Evolutionary conservation across 2,113 vertebrate genomes (phyloP), one percentile per base, ranked within the genome.

Genomic region (Notarius quadriscutis): DNA sequence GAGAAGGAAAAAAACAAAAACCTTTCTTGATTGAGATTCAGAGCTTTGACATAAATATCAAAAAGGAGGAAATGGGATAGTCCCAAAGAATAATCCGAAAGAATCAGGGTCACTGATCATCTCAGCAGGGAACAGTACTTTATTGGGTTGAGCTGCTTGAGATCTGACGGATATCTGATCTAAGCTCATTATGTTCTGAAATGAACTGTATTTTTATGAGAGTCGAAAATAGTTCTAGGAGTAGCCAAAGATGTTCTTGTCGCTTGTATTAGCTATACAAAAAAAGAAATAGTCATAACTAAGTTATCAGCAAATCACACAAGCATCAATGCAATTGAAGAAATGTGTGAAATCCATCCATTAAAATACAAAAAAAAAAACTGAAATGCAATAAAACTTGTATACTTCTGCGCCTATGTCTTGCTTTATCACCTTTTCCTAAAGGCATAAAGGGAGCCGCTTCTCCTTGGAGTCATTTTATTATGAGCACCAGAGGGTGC

Each of bases 401-500:
- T 9, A 86, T 3, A 60, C 6, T 30, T 48, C 34, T 48, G 1
- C 27, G 14, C 30, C 48, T 75, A 22, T 27, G 77, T 20, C n/a
- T 53, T 79, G 60, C 60, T 67, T 50, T 53, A 2, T 86, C 74
- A 34, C 51, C 51, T 81, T 10, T 80, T 69, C 41, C 18, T 25
- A 9, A 5, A n/a, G 50, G 63, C 63, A 60, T 86, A 12, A 72
- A 81, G 25, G 53, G 65, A 86, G 65, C 11, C 5, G 58, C 20
- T 34, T 62, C 22, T 48, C 62, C n/a, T 17, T 25, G 25, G 11
- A 55, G 63, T 80, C 48, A 86, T 84, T 81, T 71, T 34, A 8
- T 25, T 78, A 30, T 57, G 27, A 80, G 48, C 89, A 88, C 85
- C 69, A 85, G 90, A 51, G 90, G 90, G 87, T 15, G 62, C 62